Conservation (phyloP, 2,888 invertebrate species). For the Leptodirus hochenwartii region DNA sequence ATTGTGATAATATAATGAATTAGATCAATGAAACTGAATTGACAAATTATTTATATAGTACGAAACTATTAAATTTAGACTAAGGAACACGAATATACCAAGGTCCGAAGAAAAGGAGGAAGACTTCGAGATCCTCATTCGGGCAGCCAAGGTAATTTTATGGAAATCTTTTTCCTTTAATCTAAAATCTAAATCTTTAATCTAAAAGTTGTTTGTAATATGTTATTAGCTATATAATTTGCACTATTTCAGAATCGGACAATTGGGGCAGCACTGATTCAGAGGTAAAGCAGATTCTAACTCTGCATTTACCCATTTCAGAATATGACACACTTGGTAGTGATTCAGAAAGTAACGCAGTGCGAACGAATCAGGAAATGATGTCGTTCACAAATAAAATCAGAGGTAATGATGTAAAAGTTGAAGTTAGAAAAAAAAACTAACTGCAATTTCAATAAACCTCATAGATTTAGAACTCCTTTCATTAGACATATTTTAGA, state of each 20-base stretch:
- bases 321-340: conserved; percentile 75
- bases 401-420: conserved; percentile 27
- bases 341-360: conserved; percentile 62
- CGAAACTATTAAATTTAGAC: too few species aligned
- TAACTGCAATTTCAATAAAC: too few species aligned
- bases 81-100: conserved; percentile 69
- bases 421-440: too few species aligned
- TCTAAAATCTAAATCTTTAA: too few species aligned
- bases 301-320: conserved; percentile 83
- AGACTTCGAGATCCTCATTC: conserved; percentile 63
- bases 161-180: too few species aligned
- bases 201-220: too few species aligned
- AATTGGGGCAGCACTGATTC: conserved; percentile 90
- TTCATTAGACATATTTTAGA: too few species aligned
- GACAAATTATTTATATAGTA: too few species aligned
- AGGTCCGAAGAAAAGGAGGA: conserved; percentile 67
- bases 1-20: too few species aligned
- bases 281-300: conserved; percentile 85
- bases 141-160: conserved; percentile 56
- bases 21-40: too few species aligned
- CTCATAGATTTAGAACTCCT: too few species aligned
- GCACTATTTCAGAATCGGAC: conserved; percentile 59
- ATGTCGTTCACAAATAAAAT: conserved; percentile 33
- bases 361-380: conserved; percentile 39
- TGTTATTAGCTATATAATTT: too few species aligned